Evolutionary conservation across 1,140 invertebrate genomes (phyloP).

Genomic region (Subanguina moxae): DNA sequence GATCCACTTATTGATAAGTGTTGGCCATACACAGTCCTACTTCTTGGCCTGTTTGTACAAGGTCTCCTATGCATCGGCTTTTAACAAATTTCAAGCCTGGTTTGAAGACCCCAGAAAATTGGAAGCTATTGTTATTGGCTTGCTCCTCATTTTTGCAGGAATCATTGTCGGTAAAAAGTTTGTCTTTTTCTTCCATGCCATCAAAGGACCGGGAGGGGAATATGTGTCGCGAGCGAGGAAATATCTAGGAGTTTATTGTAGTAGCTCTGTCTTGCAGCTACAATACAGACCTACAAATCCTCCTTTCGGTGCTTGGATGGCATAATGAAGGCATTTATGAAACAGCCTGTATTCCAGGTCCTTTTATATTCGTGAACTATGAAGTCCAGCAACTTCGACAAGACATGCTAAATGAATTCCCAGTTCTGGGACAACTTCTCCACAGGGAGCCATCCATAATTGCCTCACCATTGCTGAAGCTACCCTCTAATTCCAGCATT

Average conservation of each 20-base stretch:
- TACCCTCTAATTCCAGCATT: not conserved
- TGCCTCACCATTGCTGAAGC: not conserved
- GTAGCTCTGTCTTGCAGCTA: too few species aligned
- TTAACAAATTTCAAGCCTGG: conserved; percentile 11
- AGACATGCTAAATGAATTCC: conserved; percentile 1
- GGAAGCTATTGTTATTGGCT: conserved; percentile 5
- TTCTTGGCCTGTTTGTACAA: conserved; percentile 8
- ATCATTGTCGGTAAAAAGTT: conserved; percentile 16
- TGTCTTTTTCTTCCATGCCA: not conserved
- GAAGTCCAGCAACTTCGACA: not conserved
- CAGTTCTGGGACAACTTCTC: not conserved
- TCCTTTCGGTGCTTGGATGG: too few species aligned
- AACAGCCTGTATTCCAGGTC: too few species aligned
- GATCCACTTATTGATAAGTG: conserved; percentile 10
- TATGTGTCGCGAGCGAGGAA: too few species aligned
- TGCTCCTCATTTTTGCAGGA: conserved; percentile 1
- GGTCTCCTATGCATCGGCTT: conserved; percentile 10
- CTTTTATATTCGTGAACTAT: not conserved
- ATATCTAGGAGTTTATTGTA: too few species aligned
- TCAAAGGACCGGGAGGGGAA: too few species aligned
- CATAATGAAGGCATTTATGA: too few species aligned
- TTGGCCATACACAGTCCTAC: conserved; percentile 10
- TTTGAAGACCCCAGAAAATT: conserved; percentile 13
- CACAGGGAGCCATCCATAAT: not conserved
- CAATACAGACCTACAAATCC: too few species aligned